Percentiles rank a stretch among this genome's conserved stretches.
phyloP scores from a whole-genome alignment of 2,888 invertebrate species.

The Omphaloscelis lunosa region DNA sequence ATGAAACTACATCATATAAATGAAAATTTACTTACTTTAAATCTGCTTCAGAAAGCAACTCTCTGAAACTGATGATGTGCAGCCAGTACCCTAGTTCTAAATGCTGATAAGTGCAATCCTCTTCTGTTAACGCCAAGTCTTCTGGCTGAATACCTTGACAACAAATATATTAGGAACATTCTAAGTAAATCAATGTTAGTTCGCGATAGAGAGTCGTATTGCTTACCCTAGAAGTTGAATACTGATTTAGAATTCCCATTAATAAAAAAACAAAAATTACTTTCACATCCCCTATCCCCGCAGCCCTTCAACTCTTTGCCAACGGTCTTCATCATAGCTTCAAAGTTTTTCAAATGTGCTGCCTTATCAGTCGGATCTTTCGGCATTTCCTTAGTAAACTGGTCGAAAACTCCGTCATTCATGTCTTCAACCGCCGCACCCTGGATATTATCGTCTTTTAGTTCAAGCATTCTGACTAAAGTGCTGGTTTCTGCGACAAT shows the following conservation, averaged over 20 bases:
- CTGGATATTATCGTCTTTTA: slow-evolving; percentile 73
- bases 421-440: slow-evolving; percentile 68
- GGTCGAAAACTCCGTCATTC: slow-evolving; percentile 76
- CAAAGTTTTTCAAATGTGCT: slow-evolving; percentile 77
- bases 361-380: slow-evolving; percentile 68
- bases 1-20: neutral
- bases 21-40: slow-evolving; percentile 69
- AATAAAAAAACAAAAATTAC: slow-evolving; percentile 67
- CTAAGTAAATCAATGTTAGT: neutral
- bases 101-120: slow-evolving; percentile 80
- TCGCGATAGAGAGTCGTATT: neutral
- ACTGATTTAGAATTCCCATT: neutral
- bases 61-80: slow-evolving; percentile 80
- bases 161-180: neutral
- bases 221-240: neutral
- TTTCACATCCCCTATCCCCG: slow-evolving; percentile 75
- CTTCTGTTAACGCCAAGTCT: slow-evolving; percentile 76
- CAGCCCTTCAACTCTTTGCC: slow-evolving; percentile 76
- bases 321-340: slow-evolving; percentile 76
- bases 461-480: slow-evolving; percentile 77
- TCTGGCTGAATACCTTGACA: slow-evolving; percentile 75
- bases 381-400: slow-evolving; percentile 76
- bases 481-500: slow-evolving; percentile 76
- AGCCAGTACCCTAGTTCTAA: slow-evolving; percentile 84
- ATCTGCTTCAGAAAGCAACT: slow-evolving; percentile 76